A percentile compares a stretch with the other conserved stretches of the same genome.
phyloP scores from a whole-genome alignment of 2,888 invertebrate species.

The Chrysolina americana region DNA sequence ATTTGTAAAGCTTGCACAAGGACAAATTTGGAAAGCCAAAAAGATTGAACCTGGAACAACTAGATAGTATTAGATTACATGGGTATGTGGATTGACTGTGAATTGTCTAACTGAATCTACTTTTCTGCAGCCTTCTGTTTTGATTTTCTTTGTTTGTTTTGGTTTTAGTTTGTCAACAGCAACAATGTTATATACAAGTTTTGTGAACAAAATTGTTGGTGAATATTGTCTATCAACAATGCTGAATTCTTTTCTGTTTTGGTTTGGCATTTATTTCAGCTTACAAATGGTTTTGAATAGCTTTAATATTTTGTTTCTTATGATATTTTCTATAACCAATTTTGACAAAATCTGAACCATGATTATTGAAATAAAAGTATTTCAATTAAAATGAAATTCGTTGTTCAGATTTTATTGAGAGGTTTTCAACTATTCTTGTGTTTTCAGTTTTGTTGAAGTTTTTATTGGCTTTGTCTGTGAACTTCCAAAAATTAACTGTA shows the following conservation, averaged over 20 bases:
- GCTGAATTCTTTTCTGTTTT: constrained; percentile 1
- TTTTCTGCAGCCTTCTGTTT: constrained; percentile 48
- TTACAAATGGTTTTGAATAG: neutral
- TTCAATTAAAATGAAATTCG: neutral
- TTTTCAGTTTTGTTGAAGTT: constrained; percentile 7
- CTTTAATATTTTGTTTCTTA: constrained; percentile 2
- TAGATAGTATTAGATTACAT: constrained; percentile 82
- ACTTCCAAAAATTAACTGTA: constrained; percentile 43
- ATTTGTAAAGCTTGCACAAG: constrained; percentile 88
- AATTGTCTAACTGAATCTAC: constrained; percentile 47
- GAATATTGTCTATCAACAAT: neutral
- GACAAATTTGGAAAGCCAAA: constrained; percentile 88
- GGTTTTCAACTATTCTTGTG: constrained; percentile 11
- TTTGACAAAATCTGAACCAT: constrained; percentile 8
- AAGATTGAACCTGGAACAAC: constrained; percentile 83
- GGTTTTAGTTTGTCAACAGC: neutral
- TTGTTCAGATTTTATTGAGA: constrained; percentile 15
- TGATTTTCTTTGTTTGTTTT: constrained; percentile 32
- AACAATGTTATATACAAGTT: neutral
- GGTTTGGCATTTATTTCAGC: constrained; percentile 13
- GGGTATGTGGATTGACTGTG: constrained; percentile 75
- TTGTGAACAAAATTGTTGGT: neutral
- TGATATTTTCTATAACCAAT: neutral
- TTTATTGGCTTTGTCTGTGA: constrained; percentile 47
- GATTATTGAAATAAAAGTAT: neutral